Base-by-base conservation (phyloP, 1,140 invertebrate species). In the Ericerus pela region DNA sequence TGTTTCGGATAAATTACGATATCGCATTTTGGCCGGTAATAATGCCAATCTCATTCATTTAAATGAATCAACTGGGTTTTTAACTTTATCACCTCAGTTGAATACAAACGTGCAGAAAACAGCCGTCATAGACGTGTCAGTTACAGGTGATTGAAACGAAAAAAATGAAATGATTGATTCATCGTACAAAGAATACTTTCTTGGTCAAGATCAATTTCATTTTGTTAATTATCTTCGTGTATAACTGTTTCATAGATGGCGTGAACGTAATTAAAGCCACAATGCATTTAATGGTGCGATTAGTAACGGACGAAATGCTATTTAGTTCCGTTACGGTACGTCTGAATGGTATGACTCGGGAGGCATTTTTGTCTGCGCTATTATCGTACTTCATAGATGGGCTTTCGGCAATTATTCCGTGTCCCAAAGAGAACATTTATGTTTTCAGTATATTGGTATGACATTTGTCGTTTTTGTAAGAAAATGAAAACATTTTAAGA, bases 31-130 rank as follows among this genome's bases (percentile, higher is more conserved):
- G 0, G 84, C 84, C 0, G 93, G 93, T 0, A 96, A 97, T 68
- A 95, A 93, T 64, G 93, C 92, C 0, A 88, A 90, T 63, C 72
- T 96, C 6, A 73, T 98, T 1, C 76, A 80, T 0, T 66, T 98
- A 16, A 91, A 97, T 67, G 77, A 80, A 63, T 82, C 80, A 0
- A 80, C 81, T 0, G 94, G 95, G 2, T 36, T 37, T 28, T 78
- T 98, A 51, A 85, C 79, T 8, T 71, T 99, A 0, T 93, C 90
- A 20, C 88, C 91, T 0, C 85, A 91, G 61, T 72, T 98, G 1
- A 94, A 96, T 67, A 96, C 94, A 3, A 96, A 98, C 70, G 89
- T 98, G 6, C 88, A 92, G 0, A 85, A 94, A 65, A 76, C 90
- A 30, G 93, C 92, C 3, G 85, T 82, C 0, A 92, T 97, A 82